These are phyloP conservation scores for Drosophila orena DNA, from an alignment of 1,140 invertebrate genomes.

Conservation along the genomic window DNA sequence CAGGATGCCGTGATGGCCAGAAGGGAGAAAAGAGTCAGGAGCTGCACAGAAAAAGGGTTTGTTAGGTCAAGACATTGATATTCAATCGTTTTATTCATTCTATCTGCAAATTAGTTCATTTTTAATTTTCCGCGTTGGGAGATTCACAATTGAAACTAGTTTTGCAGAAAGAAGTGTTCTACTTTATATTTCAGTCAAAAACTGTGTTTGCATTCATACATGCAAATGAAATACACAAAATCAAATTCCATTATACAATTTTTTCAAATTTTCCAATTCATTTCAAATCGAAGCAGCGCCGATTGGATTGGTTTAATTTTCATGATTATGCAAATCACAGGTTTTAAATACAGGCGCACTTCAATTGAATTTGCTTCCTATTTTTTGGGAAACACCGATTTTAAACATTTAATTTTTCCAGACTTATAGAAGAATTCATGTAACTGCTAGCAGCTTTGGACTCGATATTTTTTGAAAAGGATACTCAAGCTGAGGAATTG, in stretches of 20 bases:
- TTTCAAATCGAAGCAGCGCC: background rate
- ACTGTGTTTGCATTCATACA: too few species aligned
- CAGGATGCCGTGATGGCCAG: constrained; percentile 59
- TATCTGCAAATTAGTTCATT: too few species aligned
- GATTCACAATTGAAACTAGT: background rate
- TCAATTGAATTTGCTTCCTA: background rate
- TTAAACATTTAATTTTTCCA: background rate
- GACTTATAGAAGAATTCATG: background rate
- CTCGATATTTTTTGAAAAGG: background rate
- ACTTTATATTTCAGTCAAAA: too few species aligned
- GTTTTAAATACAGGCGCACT: background rate
- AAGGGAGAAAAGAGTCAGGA: constrained; percentile 53
- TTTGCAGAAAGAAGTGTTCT: too few species aligned
- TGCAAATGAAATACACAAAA: background rate
- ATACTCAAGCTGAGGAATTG: background rate
- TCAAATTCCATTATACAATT: background rate
- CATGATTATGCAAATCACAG: constrained; percentile 6
- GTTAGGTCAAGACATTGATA: too few species aligned
- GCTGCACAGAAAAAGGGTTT: constrained; percentile 21
- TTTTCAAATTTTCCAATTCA: background rate
- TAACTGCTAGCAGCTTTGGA: too few species aligned
- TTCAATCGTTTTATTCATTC: too few species aligned
- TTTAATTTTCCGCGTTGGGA: too few species aligned
- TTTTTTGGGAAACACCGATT: background rate
- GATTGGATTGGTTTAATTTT: constrained; percentile 4